Conservation (phyloP, 1,140 invertebrate genomes). For the Trypoxylus dichotomus region DNA sequence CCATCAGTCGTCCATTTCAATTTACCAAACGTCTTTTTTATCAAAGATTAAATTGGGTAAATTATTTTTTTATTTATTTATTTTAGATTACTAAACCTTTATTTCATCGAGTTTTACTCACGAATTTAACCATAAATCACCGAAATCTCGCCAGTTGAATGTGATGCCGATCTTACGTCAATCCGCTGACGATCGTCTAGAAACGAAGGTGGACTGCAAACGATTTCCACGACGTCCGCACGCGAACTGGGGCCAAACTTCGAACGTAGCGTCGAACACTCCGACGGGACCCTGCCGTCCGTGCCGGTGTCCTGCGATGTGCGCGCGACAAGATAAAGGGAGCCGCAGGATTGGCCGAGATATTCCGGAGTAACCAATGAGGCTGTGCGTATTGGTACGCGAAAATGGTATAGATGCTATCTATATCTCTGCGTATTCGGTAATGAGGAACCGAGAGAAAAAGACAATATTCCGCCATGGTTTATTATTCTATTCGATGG, state of each 20-base stretch:
- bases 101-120: too few species aligned
- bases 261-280: neutral
- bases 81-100: too few species aligned
- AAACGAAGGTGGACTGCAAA: neutral
- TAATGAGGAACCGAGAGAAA: neutral
- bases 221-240: neutral
- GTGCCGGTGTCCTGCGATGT: neutral
- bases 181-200: neutral
- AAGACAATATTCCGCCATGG: neutral
- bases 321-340: conserved; percentile 8
- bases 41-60: too few species aligned
- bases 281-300: neutral
- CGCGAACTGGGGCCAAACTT: neutral
- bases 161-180: neutral
- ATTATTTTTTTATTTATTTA: too few species aligned
- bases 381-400: neutral
- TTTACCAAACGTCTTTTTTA: too few species aligned
- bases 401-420: neutral
- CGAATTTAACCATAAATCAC: too few species aligned
- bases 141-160: too few species aligned
- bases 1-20: too few species aligned
- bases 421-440: neutral
- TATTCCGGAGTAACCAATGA: conserved; percentile 12
- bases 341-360: conserved; percentile 1
- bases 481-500: too few species aligned